phyloP scores from a whole-genome alignment of 2,888 invertebrate genomes.

The Chelonus formosanus region DNA sequence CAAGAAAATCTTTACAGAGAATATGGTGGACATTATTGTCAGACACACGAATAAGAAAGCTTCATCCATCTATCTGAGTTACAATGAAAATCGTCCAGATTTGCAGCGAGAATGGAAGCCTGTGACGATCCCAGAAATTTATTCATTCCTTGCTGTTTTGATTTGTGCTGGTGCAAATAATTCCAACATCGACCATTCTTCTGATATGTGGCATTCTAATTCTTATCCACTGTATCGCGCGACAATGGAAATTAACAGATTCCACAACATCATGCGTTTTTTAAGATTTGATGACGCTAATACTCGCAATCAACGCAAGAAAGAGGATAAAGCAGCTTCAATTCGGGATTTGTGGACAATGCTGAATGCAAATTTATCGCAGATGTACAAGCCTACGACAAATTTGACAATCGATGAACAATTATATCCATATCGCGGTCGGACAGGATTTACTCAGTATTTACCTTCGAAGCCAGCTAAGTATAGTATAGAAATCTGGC shows the following conservation, averaged over 20 bases:
- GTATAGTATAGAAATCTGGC: conserved; percentile 47
- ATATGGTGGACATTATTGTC: conserved; percentile 37
- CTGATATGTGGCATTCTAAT: conserved; percentile 29
- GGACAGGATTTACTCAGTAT: conserved; percentile 1
- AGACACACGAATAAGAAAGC: conserved; percentile 38
- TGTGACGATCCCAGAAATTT: conserved; percentile 35
- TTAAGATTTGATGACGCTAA: conserved; percentile 49
- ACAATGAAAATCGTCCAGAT: conserved; percentile 24
- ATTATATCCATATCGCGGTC: conserved; percentile 37
- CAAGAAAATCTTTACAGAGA: conserved; percentile 27
- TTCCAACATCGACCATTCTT: conserved; percentile 32
- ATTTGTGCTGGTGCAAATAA: conserved; percentile 39
- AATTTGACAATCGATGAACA: conserved; percentile 50
- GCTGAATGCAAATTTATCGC: conserved; percentile 46
- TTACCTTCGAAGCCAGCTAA: conserved; percentile 5
- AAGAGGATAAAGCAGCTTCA: conserved; percentile 48
- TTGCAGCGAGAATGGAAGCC: conserved; percentile 29
- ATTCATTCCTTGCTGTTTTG: conserved; percentile 39
- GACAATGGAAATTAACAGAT: conserved; percentile 32
- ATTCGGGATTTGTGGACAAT: conserved; percentile 47
- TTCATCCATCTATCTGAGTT: conserved; percentile 1
- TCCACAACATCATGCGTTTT: conserved; percentile 43
- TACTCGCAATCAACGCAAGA: conserved; percentile 42
- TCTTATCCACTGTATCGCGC: conserved; percentile 20
- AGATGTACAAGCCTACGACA: conserved; percentile 44